Evolutionary conservation across 2,888 invertebrate genomes (phyloP).

Genomic region (Drosophila borealis): DNA sequence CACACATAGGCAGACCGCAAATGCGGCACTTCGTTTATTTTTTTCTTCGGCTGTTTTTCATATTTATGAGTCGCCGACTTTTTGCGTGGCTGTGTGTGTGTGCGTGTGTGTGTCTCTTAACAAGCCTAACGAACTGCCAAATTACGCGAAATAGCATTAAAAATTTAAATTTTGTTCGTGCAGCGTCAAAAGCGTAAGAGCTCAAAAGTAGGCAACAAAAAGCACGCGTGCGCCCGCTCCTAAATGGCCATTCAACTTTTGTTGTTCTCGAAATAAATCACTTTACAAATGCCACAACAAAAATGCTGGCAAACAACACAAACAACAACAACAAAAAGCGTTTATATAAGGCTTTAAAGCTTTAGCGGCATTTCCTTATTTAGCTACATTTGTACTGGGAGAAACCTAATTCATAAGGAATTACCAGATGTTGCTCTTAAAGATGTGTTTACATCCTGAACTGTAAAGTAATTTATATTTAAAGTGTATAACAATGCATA

Average conservation of each 20-base stretch:
- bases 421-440: too few relatives aligned
- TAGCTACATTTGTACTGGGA: background rate
- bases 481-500: too few relatives aligned
- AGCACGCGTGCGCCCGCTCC: constrained; percentile 15
- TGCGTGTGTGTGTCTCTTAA: constrained; percentile 50
- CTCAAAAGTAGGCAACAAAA: constrained; percentile 67
- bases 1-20: constrained; percentile 56
- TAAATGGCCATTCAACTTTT: constrained; percentile 44
- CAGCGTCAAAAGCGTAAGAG: constrained; percentile 60
- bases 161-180: constrained; percentile 76
- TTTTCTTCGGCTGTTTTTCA: constrained; percentile 50
- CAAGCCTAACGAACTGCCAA: constrained; percentile 81
- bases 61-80: constrained; percentile 61
- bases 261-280: constrained; percentile 54
- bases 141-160: constrained; percentile 80
- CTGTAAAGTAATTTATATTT: too few relatives aligned
- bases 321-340: constrained; percentile 18
- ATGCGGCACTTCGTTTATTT: constrained; percentile 55
- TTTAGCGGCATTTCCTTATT: background rate
- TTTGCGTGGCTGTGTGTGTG: constrained; percentile 19
- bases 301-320: constrained; percentile 34
- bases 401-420: too few relatives aligned
- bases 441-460: too few relatives aligned
- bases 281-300: constrained; percentile 50
- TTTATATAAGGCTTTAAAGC: constrained; percentile 7